Evolutionary conservation across 1,140 invertebrate genomes (phyloP).

Genomic region (Leptoteleia sp.): DNA sequence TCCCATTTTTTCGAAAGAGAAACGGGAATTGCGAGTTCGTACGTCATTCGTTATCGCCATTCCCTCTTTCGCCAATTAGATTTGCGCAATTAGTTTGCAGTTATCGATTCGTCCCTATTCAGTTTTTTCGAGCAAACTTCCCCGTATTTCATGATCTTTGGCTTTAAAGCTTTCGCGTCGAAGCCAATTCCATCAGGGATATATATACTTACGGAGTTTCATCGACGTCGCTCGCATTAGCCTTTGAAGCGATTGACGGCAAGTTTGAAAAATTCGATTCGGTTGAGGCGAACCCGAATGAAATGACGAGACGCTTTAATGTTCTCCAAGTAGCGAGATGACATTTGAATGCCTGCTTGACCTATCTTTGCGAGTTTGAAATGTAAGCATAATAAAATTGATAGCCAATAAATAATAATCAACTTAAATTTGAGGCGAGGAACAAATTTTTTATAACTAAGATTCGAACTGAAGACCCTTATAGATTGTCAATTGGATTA

Average conservation of each 20-base stretch:
- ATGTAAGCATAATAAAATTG: too few relatives aligned
- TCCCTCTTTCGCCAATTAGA: slow-evolving; percentile 10
- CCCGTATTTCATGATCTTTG: slow-evolving; percentile 34
- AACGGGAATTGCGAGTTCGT: too few relatives aligned
- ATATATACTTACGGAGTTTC: slow-evolving; percentile 35
- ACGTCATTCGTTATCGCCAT: neutral
- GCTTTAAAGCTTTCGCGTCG: slow-evolving; percentile 47
- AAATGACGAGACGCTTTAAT: slow-evolving; percentile 34
- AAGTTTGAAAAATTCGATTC: slow-evolving; percentile 56
- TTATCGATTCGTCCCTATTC: slow-evolving; percentile 42
- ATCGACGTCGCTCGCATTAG: slow-evolving; percentile 53
- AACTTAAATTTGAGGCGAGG: too few relatives aligned
- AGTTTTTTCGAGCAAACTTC: slow-evolving; percentile 15
- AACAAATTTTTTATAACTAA: too few relatives aligned
- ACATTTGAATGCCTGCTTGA: slow-evolving; percentile 35
- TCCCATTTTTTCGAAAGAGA: too few relatives aligned
- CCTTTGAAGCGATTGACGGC: slow-evolving; percentile 31
- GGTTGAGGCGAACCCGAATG: slow-evolving; percentile 30
- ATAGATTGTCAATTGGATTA: too few relatives aligned
- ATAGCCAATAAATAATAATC: too few relatives aligned
- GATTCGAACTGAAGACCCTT: too few relatives aligned
- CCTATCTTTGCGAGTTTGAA: too few relatives aligned
- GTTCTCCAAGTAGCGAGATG: slow-evolving; percentile 11
- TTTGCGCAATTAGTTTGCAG: slow-evolving; percentile 27
- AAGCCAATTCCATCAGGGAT: slow-evolving; percentile 52